A percentile compares a stretch with the other conserved stretches of the same genome.
These are phyloP conservation scores for Colinus virginianus DNA, from an alignment of 2,113 vertebrate species.

Conservation along the genomic window DNA sequence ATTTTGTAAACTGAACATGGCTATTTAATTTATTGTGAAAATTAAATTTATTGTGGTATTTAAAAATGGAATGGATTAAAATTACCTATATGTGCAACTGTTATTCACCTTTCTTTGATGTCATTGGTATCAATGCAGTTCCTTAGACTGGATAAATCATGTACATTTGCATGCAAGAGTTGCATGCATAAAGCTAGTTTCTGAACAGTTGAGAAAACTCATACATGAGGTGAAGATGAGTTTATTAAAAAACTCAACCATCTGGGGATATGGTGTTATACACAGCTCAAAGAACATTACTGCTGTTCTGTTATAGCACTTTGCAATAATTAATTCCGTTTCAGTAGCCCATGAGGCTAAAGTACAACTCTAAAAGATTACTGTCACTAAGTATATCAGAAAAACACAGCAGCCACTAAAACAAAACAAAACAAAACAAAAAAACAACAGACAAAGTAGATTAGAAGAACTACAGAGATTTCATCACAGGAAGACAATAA, in stretches of 20 bases:
- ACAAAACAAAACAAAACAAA: background rate
- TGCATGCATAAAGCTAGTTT: background rate
- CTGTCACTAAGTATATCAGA: background rate
- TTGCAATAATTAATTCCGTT: constrained; percentile 38
- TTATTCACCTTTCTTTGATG: constrained; percentile 38
- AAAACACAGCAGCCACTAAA: constrained; percentile 1
- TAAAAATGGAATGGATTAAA: constrained; percentile 89
- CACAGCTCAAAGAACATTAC: background rate
- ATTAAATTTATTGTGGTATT: constrained; percentile 88
- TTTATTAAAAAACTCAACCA: constrained; percentile 22
- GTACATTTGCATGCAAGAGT: background rate
- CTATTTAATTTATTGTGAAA: constrained; percentile 89
- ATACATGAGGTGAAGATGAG: background rate
- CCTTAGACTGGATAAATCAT: background rate
- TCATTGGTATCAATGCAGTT: background rate
- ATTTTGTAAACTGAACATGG: constrained; percentile 89
- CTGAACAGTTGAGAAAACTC: background rate
- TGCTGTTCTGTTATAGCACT: background rate
- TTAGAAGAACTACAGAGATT: background rate
- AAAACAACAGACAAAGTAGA: background rate
- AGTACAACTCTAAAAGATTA: background rate
- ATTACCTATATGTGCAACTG: constrained; percentile 77
- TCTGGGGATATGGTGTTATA: constrained; percentile 29
- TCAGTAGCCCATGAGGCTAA: background rate
- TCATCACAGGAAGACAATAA: background rate